Base-by-base conservation (phyloP, 2,113 vertebrate species). In the Puntigrus tetrazona region DNA sequence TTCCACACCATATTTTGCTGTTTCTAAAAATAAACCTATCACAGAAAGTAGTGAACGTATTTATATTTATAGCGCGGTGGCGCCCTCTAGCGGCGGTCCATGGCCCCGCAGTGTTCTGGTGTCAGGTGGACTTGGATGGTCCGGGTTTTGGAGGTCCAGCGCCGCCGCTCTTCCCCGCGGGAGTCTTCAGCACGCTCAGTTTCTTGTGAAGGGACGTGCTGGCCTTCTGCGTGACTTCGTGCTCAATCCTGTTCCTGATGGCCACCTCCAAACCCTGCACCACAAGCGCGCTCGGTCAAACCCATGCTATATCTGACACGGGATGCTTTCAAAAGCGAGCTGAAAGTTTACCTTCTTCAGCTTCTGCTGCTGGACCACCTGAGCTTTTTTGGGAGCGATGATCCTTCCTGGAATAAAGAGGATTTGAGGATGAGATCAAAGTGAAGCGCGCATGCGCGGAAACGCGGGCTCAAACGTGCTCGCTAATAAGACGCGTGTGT, bases 211-310 rank as follows among this genome's bases (percentile, higher is more conserved):
- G 92, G 67, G 89, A 92, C 52, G 75, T 78, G 87, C 92, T 95
- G 65, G 96, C 96, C 77, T 90, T 96, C 89, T 96, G 95, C 16
- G 95, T 93, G 88, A 96, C 93, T 0, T 97, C 97, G 1, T 96
- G 93, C 52, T 97, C 96, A 5, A 97, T 98, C 91, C 96, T 96
- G 85, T 95, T 97, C 84, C 96, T 94, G 91, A 97, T 97, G n/a
- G 94, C 94, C 0, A 97, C 92, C 86, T 97, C 96, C 9, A 98
- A 91, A 85, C 90, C 91, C 96, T 98, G 45, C 59, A 57, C n/a
- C 27, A 83, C 55, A 45, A 0, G 47, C 10, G 18, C 7, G 11
- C 9, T n/a, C 5, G 16, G 10, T 38, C 18, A 41, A 14, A 41
- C 5, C 20, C n/a, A n/a, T n/a, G 38, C 36, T 18, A 25, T 27